Evolutionary conservation across 1,140 invertebrate genomes (phyloP), one percentile per base, ranked within the genome.

Genomic region (Drosophila tani): DNA sequence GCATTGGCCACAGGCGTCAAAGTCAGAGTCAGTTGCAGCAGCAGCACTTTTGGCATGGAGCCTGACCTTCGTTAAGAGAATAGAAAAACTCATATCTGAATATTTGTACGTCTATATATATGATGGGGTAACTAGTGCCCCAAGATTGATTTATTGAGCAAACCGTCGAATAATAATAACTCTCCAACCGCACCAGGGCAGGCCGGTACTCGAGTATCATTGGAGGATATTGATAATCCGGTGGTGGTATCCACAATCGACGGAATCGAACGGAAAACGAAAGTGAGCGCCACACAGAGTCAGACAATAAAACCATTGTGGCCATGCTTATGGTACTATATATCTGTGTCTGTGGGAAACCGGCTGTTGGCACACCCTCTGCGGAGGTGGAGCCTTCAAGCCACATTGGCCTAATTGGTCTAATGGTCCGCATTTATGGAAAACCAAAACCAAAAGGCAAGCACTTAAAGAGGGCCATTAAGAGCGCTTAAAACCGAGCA

Each of bases 351-450:
- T 40, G 51, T 74, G 67, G 66, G 65, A 83, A 82, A 82, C 76
- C 73, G 77, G 84, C 68, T 77, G 62, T 43, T 58, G 83, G 51
- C 83, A 83, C 83, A 81, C 83, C 83, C 66, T 64, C 45, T 83
- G 85, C 68, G 83, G 84, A 81, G 83, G 83, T 87, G 83, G 84
- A 88, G 83, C 84, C 76, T 86, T 82, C 75, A 79, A 68, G 71
- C 71, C 69, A 58, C 70, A 82, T 59, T 69, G 71, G 67, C 79
- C 77, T 88, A 87, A 87, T 87, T 83, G 84, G 83, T 76, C 73
- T 83, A 88, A 87, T 81, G 81, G 84, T 62, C 55, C 69, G 75
- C 75, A 71, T 69, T 82, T 68, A 68, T 79, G 46, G 65, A 46
- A 63, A 75, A 70, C 70, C 55, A 75, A 73, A 55, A 75, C 70